These are phyloP conservation scores for Hippasteria phrygiana DNA, from an alignment of 53 echinoderm and acorn worm genomes.

Conservation along the genomic window DNA sequence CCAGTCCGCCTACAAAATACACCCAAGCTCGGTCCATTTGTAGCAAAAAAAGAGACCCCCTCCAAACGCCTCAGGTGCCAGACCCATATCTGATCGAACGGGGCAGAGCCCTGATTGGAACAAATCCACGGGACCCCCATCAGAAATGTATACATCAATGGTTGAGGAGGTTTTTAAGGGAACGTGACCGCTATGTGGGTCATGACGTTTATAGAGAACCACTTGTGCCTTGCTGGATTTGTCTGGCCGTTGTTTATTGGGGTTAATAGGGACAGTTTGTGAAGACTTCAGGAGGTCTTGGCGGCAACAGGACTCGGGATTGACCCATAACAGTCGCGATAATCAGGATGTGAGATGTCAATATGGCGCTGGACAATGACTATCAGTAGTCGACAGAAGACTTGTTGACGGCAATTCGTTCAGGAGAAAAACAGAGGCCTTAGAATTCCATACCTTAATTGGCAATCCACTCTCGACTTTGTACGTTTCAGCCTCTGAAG, in stretches of 20 bases:
- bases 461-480: neutral
- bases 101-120: neutral
- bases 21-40: neutral
- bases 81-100: neutral
- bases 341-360: neutral
- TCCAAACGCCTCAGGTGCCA: neutral
- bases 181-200: slow-evolving; percentile 54
- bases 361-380: slow-evolving; percentile 14
- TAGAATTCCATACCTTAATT: too few relatives aligned
- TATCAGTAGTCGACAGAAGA: neutral
- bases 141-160: slow-evolving; percentile 6
- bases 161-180: neutral
- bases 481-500: neutral
- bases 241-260: neutral
- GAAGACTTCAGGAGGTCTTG: slow-evolving; percentile 18
- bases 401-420: neutral
- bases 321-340: slow-evolving; percentile 2
- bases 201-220: slow-evolving; percentile 19
- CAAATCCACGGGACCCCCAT: neutral
- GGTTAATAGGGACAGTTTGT: slow-evolving; percentile 23
- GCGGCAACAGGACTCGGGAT: slow-evolving; percentile 33
- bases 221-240: neutral
- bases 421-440: neutral
- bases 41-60: neutral
- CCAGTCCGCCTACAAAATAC: neutral